Evolutionary conservation across 2,888 invertebrate genomes (phyloP), one percentile per base, ranked within the genome.

Genomic region (Glyphotaelius pellucidus): DNA sequence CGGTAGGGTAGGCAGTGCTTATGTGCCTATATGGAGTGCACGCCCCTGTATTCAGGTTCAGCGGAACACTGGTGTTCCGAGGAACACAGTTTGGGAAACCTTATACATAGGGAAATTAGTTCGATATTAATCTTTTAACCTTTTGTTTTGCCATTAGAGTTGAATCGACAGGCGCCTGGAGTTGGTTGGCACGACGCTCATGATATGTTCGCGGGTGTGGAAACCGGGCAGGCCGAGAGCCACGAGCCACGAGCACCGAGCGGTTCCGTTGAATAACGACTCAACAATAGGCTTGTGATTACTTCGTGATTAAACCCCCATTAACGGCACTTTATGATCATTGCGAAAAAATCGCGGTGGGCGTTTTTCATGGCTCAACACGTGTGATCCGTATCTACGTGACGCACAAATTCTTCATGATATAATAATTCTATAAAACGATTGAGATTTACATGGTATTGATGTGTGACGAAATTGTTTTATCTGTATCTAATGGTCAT

Each of bases 101-200:
- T n/a, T n/a, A n/a, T n/a, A n/a, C n/a, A n/a, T n/a, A n/a, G 67
- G 67, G 25, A 67, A 67, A 67, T 67, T 67, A 67, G 25, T 87
- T 52, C 47, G 87, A 87, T 87, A 87, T 87, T 87, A 80, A 89
- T 89, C 88, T 79, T 79, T 89, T 2, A 38, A 89, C 88, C 88
- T 80, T 89, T 52, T 80, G 80, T 80, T 89, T 52, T 80, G 80
- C 67, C 38, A 89, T 89, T 89, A 35, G 30, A 89, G 30, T 80
- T 30, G 79, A 89, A 89, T 89, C 79, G 88, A 89, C 88, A 89
- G 42, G 38, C 86, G 31, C 12, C 86, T 86, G 38, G 0, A 42
- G 30, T 42, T n/a, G 35, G 52, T 67, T 67, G 86, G 86, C 47
- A 47, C 47, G 86, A 47, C 2, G 86, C n/a, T 47, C 86, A 86